Evolutionary conservation across 2,888 invertebrate species (phyloP).

Genomic region (Antheraea yamamai): DNA sequence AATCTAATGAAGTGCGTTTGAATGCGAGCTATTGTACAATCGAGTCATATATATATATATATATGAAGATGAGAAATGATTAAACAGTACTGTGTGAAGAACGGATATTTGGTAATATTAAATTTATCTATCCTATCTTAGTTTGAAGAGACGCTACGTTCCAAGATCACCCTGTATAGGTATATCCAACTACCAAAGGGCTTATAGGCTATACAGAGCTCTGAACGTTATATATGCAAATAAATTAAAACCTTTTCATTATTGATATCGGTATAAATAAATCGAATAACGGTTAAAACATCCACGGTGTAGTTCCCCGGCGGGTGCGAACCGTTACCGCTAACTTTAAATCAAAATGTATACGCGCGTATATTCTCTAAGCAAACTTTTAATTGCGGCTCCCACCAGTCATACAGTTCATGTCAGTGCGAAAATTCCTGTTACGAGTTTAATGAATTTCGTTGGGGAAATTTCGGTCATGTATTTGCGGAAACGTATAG

Average conservation of each 20-base stretch:
- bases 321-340: conserved; percentile 53
- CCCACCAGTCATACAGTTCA: conserved; percentile 65
- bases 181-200: too few species aligned
- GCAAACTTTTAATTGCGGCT: conserved; percentile 78
- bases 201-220: neutral
- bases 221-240: neutral
- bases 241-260: neutral
- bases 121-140: too few species aligned
- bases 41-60: too few species aligned
- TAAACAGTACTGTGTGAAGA: too few species aligned
- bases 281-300: neutral
- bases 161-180: too few species aligned
- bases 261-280: neutral
- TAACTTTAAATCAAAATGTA: conserved; percentile 77
- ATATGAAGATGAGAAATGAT: too few species aligned
- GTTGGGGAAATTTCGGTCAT: conserved; percentile 52
- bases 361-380: conserved; percentile 58
- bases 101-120: too few species aligned
- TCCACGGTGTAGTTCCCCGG: neutral
- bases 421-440: conserved; percentile 65
- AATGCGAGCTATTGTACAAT: too few species aligned
- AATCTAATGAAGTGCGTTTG: too few species aligned
- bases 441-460: conserved; percentile 73
- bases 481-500: conserved; percentile 46
- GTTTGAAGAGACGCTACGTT: too few species aligned